Base-by-base conservation (phyloP, 2,797 vertebrate species). In the Neomorphus geoffroyi region DNA sequence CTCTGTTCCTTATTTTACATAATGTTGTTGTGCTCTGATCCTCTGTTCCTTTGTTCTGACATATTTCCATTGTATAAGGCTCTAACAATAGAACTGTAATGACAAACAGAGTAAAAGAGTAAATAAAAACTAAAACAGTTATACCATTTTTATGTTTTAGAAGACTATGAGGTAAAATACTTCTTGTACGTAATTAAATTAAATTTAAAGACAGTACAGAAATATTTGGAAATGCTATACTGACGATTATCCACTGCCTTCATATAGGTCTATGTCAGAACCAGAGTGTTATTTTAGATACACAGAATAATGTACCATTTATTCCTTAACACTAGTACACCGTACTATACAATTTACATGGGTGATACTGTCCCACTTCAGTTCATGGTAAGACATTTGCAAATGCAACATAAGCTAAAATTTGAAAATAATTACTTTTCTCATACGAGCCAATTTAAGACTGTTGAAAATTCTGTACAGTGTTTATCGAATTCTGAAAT, bases 1-100 rank as follows among this genome's bases (percentile, higher is more conserved):
- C 70, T 88, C 66, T 88, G 58, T 67, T 95, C 43, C 37, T 86
- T 85, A 43, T 78, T 92, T 96, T 87, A 56, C 65, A 82, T 50
- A 78, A 30, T 51, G 50, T 11, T 53, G 51, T 84, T n/a, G 11
- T 74, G n/a, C 19, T 83, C 64, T 89, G 64, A 77, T 51, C 4
- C 15, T 85, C 60, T 57, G 2, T 23, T 82, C 43, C 11, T 77
- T 77, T 57, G 66, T 64, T 93, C 22, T 54, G 61, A 90, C 0
- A 0, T 69, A 57, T 65, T 90, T 74, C 37, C 27, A 64, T 65
- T 83, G 57, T 71, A 22, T 64, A 58, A 78, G 88, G 89, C 53
- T 87, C 71, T 69, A 84, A 61, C 35, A 51, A 45, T 64, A 80
- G 78, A 79, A 37, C 46, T 73, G 21, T 67, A 74, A 74, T 13